phyloP scores from a whole-genome alignment of 1,140 invertebrate genomes.

The Ceratosolen fusciceps region DNA sequence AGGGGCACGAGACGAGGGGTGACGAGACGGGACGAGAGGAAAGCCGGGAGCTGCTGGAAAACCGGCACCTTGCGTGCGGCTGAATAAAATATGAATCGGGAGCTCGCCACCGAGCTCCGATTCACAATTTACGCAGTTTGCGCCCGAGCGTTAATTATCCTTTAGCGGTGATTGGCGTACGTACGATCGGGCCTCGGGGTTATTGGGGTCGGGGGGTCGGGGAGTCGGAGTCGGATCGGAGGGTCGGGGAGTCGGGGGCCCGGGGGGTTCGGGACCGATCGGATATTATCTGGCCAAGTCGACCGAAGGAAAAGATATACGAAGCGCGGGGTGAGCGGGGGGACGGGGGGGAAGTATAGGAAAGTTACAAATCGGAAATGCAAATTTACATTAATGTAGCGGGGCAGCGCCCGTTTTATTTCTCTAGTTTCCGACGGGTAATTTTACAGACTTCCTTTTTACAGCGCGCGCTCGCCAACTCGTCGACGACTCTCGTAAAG shows the following conservation, averaged over 20 bases:
- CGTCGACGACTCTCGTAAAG: conserved; percentile 27
- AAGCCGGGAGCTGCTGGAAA: no score
- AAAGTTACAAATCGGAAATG: neutral
- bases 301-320: neutral
- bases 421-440: neutral
- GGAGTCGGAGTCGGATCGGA: no score
- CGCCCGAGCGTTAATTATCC: neutral
- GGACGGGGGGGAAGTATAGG: neutral
- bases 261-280: no score
- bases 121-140: neutral
- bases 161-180: neutral
- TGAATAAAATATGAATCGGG: neutral
- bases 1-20: no score
- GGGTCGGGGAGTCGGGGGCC: no score
- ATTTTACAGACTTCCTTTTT: conserved; percentile 24
- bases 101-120: neutral
- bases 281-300: neutral
- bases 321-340: neutral
- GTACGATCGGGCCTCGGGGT: neutral
- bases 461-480: conserved; percentile 1
- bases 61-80: no score
- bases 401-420: neutral
- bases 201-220: no score
- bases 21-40: no score
- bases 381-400: neutral